phyloP scores from a whole-genome alignment of 1,140 invertebrate genomes.

The Orchesella cincta region DNA sequence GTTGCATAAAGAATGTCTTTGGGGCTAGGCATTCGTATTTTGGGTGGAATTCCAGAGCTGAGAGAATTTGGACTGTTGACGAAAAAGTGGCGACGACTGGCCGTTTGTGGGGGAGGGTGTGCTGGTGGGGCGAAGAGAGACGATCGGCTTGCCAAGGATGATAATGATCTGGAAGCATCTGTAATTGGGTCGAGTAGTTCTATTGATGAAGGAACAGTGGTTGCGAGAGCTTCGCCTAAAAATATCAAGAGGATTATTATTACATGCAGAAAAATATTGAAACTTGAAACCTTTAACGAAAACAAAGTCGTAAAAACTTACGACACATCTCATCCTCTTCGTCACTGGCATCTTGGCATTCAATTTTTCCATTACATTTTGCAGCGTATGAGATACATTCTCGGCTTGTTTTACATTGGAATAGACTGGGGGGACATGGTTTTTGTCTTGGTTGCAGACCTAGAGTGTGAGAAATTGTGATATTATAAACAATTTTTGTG shows the following conservation, averaged over 20 bases:
- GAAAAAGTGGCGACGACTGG: constrained; percentile 19
- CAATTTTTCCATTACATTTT: constrained; percentile 30
- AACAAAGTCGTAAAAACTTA: constrained; percentile 15
- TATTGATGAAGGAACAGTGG: neutral
- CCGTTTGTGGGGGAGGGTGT: neutral
- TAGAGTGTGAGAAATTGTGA: neutral
- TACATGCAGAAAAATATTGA: neutral
- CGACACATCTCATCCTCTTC: constrained; percentile 38
- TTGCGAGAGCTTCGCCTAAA: constrained; percentile 4
- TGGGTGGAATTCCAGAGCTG: neutral
- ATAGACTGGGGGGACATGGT: constrained; percentile 2
- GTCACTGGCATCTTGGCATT: constrained; percentile 35
- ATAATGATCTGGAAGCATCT: neutral
- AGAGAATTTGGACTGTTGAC: constrained; percentile 22
- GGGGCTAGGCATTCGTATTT: constrained; percentile 3
- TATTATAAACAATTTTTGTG: no score
- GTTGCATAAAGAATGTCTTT: neutral
- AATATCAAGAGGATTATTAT: neutral
- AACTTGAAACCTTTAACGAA: neutral
- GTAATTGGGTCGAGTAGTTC: constrained; percentile 2
- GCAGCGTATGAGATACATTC: constrained; percentile 28
- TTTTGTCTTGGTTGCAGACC: neutral
- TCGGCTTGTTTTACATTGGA: constrained; percentile 17
- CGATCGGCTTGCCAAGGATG: neutral
- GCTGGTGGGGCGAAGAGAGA: neutral